phyloP scores from a whole-genome alignment of 2,888 invertebrate genomes.

The Prionchulus punctatus region DNA sequence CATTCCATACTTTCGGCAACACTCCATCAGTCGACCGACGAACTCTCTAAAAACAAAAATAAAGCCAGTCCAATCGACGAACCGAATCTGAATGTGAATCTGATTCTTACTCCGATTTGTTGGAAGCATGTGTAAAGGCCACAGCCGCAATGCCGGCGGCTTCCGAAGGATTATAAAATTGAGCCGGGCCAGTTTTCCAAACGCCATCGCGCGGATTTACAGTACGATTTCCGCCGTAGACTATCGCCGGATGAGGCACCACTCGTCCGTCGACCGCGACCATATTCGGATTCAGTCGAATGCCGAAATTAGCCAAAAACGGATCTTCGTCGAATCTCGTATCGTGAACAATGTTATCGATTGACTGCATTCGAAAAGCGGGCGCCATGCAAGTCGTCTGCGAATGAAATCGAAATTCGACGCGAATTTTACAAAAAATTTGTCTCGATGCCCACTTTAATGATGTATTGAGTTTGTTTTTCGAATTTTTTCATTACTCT shows the following conservation, averaged over 20 bases:
- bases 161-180: background rate
- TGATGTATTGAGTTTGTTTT: too few relatives aligned
- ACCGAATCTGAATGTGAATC: too few relatives aligned
- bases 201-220: conserved; percentile 24
- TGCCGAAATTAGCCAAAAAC: conserved; percentile 18
- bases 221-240: conserved; percentile 18
- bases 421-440: too few relatives aligned
- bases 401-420: too few relatives aligned
- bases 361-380: too few relatives aligned
- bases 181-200: too few relatives aligned
- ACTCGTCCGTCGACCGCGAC: conserved; percentile 23
- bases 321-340: conserved; percentile 21
- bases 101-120: too few relatives aligned
- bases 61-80: too few relatives aligned
- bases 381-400: too few relatives aligned
- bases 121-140: background rate
- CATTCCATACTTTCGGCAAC: conserved; percentile 20
- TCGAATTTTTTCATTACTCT: too few relatives aligned
- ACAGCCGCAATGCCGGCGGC: background rate
- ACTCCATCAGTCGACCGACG: conserved; percentile 7
- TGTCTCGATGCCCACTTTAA: too few relatives aligned
- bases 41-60: conserved; percentile 11
- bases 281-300: conserved; percentile 21
- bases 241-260: conserved; percentile 21
- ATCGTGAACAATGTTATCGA: too few relatives aligned